phyloP scores from a whole-genome alignment of 2,888 invertebrate species.

The Aelia acuminata region DNA sequence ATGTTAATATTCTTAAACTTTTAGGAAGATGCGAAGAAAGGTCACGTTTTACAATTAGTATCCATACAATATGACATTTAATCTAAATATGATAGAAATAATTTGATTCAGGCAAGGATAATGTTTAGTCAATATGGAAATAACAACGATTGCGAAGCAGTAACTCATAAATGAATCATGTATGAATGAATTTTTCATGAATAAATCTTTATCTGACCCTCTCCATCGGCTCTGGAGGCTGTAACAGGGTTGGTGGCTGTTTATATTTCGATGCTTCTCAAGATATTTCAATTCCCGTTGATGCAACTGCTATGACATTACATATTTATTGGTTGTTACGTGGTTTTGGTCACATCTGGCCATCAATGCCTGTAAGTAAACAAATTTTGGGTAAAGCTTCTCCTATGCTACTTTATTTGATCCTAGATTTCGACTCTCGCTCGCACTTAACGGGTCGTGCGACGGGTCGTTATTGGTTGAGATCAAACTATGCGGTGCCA shows the following conservation, averaged over 20 bases:
- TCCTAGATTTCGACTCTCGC: no score
- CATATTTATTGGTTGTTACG: no score
- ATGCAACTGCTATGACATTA: not conserved
- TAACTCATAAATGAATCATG: not conserved
- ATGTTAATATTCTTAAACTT: no score
- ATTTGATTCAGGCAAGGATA: not conserved
- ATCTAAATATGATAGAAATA: not conserved
- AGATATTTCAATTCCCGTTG: not conserved
- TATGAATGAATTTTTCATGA: conserved; percentile 4
- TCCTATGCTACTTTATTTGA: no score
- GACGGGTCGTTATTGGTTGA: no score
- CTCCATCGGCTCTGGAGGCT: not conserved
- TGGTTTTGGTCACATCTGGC: not conserved
- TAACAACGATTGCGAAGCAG: not conserved
- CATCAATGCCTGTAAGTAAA: not conserved
- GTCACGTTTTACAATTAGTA: not conserved
- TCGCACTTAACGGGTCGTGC: no score
- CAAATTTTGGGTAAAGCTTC: no score
- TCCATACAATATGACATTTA: not conserved
- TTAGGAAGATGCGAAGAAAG: no score
- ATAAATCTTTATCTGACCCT: not conserved
- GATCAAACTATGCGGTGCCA: no score
- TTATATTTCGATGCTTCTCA: not conserved
- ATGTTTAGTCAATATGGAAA: not conserved
- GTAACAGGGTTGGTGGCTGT: not conserved